Conservation (phyloP, 2,797 vertebrate genomes). For the Chelon auratus region DNA sequence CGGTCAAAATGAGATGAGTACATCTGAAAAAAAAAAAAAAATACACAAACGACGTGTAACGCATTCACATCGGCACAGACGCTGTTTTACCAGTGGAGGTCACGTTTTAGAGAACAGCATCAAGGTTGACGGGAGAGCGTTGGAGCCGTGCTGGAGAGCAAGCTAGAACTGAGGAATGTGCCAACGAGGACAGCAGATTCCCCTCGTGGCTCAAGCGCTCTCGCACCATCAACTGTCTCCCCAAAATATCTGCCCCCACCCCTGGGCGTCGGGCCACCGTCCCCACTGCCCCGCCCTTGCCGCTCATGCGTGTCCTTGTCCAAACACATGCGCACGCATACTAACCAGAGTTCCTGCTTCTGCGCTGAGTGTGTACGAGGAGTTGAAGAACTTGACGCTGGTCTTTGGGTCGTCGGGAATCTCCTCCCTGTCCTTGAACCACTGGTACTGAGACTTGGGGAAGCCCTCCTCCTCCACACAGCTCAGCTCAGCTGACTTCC, state of each 20-base stretch:
- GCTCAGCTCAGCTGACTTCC: constrained; percentile 91
- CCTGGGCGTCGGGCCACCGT: constrained; percentile 73
- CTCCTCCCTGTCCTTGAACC: constrained; percentile 92
- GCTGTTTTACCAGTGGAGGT: constrained; percentile 13
- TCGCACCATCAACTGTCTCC: constrained; percentile 85
- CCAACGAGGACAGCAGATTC: constrained; percentile 84
- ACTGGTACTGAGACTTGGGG: constrained; percentile 93
- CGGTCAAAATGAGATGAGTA: constrained; percentile 15
- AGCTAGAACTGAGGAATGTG: constrained; percentile 82
- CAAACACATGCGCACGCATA: constrained; percentile 53
- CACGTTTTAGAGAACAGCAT: constrained; percentile 39
- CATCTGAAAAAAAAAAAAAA: constrained; percentile 12
- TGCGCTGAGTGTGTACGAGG: constrained; percentile 89
- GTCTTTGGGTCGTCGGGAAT: constrained; percentile 89
- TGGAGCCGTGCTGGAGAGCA: constrained; percentile 47
- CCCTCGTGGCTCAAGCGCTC: constrained; percentile 78
- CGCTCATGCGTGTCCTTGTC: constrained; percentile 67
- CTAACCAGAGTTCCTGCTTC: constrained; percentile 93
- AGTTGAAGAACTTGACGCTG: constrained; percentile 89
- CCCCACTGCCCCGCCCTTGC: constrained; percentile 68
- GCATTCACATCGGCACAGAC: constrained; percentile 20
- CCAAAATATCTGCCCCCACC: constrained; percentile 85
- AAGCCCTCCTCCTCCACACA: constrained; percentile 93
- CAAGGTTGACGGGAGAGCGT: constrained; percentile 53
- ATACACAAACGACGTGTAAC: background rate